Conservation (phyloP, 2,797 vertebrate genomes). For the Ficedula albicollis region DNA sequence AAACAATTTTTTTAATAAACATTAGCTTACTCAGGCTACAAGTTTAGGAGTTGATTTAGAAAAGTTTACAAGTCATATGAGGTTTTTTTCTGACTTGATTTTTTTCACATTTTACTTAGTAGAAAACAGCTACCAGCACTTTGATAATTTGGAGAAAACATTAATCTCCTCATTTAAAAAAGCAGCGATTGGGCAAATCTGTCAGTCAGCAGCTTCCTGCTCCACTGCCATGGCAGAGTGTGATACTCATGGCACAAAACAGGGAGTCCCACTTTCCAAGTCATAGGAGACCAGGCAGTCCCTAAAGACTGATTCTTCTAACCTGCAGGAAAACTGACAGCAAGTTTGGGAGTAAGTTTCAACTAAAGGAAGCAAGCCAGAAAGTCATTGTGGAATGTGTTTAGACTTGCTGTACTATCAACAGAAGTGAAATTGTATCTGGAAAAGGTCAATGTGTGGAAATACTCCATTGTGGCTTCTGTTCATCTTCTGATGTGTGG, state of each 20-base stretch:
- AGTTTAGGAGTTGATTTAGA: not conserved
- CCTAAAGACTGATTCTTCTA: not conserved
- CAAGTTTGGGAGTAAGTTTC: not conserved
- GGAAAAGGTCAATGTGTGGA: not conserved
- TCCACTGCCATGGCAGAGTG: not conserved
- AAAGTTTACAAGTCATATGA: not conserved
- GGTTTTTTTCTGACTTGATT: not conserved
- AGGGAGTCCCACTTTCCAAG: not conserved
- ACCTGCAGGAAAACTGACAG: not conserved
- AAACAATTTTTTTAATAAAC: not conserved
- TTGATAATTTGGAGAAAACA: not conserved
- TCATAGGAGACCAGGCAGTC: not conserved
- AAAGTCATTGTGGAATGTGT: not conserved
- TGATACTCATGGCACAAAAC: not conserved
- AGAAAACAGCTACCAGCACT: not conserved
- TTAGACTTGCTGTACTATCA: not conserved
- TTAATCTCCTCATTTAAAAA: not conserved
- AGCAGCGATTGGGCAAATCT: not conserved
- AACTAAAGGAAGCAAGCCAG: not conserved
- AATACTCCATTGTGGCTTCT: not conserved
- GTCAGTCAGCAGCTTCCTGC: not conserved
- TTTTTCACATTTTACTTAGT: not conserved
- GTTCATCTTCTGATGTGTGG: not conserved
- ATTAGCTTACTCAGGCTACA: not conserved
- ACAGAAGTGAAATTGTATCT: constrained; percentile 12